Percentiles rank a stretch among this genome's conserved stretches.
These are phyloP conservation scores for Polyommatus iphigenia DNA, from an alignment of 2,888 invertebrate species.

Conservation along the genomic window DNA sequence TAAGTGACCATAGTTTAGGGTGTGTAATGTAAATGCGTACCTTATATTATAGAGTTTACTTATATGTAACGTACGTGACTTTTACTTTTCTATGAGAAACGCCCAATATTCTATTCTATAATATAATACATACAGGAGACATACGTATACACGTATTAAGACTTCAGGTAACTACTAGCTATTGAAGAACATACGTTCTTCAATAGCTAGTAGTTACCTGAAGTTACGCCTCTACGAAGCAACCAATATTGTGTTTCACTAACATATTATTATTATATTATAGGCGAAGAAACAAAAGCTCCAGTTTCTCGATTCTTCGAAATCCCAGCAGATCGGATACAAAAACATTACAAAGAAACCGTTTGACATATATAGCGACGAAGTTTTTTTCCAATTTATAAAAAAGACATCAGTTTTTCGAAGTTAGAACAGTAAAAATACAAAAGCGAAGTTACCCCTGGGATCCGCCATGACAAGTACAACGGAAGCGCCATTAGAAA, in stretches of 20 bases:
- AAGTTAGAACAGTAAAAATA: conserved; percentile 65
- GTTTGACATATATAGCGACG: conserved; percentile 55
- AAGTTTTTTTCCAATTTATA: conserved; percentile 68
- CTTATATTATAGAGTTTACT: too few species aligned
- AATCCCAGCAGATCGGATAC: conserved; percentile 41
- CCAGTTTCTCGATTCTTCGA: background rate
- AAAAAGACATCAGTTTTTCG: conserved; percentile 57
- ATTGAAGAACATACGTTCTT: too few species aligned
- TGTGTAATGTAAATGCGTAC: too few species aligned
- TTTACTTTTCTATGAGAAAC: too few species aligned
- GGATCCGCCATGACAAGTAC: conserved; percentile 54
- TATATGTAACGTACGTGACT: too few species aligned
- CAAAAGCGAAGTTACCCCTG: conserved; percentile 58
- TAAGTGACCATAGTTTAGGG: too few species aligned
- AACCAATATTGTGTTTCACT: background rate
- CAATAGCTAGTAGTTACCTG: too few species aligned
- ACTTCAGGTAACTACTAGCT: too few species aligned
- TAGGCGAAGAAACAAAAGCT: background rate
- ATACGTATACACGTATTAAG: too few species aligned
- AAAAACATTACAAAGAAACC: conserved; percentile 42
- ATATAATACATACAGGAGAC: too few species aligned
- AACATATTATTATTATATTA: background rate
- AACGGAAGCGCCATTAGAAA: conserved; percentile 54
- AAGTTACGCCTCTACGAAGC: background rate
- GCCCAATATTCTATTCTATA: too few species aligned